These are phyloP conservation scores for Ciconia stormi DNA, from an alignment of 2,113 vertebrate species.

Conservation along the genomic window DNA sequence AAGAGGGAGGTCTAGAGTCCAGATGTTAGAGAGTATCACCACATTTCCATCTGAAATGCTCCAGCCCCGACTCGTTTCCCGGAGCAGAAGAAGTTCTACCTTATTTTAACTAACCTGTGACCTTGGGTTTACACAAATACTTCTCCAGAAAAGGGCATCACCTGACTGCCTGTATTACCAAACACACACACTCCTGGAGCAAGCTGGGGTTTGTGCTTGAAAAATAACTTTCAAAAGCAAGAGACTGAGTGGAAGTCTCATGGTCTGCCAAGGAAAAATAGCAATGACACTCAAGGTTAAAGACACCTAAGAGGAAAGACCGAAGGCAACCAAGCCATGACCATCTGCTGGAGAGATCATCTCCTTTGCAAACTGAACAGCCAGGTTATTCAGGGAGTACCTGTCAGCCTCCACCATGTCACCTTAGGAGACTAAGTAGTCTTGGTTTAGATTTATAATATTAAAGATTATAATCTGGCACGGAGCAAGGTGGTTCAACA, in stretches of 20 bases:
- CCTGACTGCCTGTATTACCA: neutral
- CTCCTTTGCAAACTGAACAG: slow-evolving; percentile 18
- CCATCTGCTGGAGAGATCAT: neutral
- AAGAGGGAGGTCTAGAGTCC: neutral
- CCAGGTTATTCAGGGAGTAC: slow-evolving; percentile 19
- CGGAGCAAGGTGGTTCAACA: neutral
- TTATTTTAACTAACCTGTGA: neutral
- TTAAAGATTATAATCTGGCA: neutral
- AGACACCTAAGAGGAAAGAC: neutral
- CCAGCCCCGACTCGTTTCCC: neutral
- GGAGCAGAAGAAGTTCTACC: neutral
- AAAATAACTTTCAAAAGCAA: neutral
- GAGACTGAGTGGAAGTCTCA: accelerated
- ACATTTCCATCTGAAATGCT: neutral
- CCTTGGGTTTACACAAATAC: neutral
- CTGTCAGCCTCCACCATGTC: neutral
- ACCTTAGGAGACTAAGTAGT: neutral
- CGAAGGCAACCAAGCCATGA: neutral
- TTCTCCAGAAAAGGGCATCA: neutral
- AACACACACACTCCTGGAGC: neutral
- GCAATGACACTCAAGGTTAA: neutral
- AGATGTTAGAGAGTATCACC: neutral
- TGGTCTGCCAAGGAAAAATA: neutral
- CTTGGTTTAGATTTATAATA: neutral
- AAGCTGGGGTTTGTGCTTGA: neutral